Evolutionary conservation across 2,113 vertebrate species (phyloP).

Genomic region (Pseudonaja textilis): DNA sequence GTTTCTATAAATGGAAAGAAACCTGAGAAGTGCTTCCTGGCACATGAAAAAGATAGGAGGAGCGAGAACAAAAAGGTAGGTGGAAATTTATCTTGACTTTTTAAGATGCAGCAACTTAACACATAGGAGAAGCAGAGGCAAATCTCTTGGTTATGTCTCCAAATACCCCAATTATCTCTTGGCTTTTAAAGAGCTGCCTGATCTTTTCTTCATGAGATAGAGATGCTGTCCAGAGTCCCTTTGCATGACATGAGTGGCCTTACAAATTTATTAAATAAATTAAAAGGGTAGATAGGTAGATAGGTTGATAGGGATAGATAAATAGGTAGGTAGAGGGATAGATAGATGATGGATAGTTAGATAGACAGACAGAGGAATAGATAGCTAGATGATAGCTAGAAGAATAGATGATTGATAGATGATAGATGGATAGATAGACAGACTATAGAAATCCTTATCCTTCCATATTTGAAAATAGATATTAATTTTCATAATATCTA

Average conservation of each 20-base stretch:
- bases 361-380: too few species aligned
- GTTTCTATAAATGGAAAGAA: conserved; percentile 16
- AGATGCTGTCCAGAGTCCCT: neutral
- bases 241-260: neutral
- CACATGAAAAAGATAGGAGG: neutral
- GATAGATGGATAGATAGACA: neutral
- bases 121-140: neutral
- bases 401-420: neutral
- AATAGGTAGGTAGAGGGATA: too few species aligned
- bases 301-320: neutral
- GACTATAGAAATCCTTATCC: neutral
- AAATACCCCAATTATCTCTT: neutral
- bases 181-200: neutral
- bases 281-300: neutral
- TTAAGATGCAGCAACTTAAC: neutral
- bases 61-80: neutral
- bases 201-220: neutral
- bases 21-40: neutral
- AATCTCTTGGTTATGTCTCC: neutral
- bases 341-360: too few species aligned
- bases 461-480: neutral
- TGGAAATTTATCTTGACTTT: neutral
- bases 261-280: neutral
- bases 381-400: too few species aligned
- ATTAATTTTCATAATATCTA: neutral